Evolutionary conservation across 2,888 invertebrate genomes (phyloP).

Genomic region (Tricholauxania praeusta): DNA sequence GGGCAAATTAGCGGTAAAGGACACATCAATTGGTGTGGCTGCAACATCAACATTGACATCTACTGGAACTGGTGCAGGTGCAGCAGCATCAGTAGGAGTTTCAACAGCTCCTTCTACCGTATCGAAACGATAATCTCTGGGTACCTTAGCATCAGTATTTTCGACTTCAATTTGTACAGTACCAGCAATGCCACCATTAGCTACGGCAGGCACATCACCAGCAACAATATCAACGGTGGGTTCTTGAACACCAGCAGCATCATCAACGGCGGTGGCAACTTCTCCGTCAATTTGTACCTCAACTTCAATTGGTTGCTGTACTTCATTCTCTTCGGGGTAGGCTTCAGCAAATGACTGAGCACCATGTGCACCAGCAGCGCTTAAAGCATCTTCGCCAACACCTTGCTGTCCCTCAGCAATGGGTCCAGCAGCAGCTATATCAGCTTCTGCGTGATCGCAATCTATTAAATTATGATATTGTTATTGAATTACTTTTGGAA

Average conservation of each 20-base stretch:
- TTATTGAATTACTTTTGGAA: background rate
- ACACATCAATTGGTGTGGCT: constrained; percentile 29
- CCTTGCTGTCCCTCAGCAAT: constrained; percentile 51
- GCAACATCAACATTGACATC: constrained; percentile 45
- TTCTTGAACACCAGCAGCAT: constrained; percentile 18
- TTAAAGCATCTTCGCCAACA: constrained; percentile 54
- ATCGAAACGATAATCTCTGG: constrained; percentile 62
- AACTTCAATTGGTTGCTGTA: constrained; percentile 16
- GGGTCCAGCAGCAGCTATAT: constrained; percentile 52
- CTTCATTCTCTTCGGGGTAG: constrained; percentile 57
- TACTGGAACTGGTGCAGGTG: constrained; percentile 5
- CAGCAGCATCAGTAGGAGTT: constrained; percentile 38
- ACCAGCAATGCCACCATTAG: constrained; percentile 23
- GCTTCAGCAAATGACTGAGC: constrained; percentile 65
- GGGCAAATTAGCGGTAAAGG: constrained; percentile 54
- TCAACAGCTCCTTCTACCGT: constrained; percentile 48
- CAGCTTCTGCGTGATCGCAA: constrained; percentile 64
- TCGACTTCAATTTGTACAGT: constrained; percentile 48
- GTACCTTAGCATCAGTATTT: constrained; percentile 60
- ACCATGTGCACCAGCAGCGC: constrained; percentile 59
- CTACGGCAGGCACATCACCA: constrained; percentile 11
- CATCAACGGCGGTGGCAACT: constrained; percentile 33
- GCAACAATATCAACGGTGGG: constrained; percentile 45
- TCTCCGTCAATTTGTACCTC: constrained; percentile 27
- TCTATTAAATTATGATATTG: constrained; percentile 48